Evolutionary conservation across 2,888 invertebrate species (phyloP), one percentile per base, ranked within the genome.

Genomic region (Apotomis turbidana): DNA sequence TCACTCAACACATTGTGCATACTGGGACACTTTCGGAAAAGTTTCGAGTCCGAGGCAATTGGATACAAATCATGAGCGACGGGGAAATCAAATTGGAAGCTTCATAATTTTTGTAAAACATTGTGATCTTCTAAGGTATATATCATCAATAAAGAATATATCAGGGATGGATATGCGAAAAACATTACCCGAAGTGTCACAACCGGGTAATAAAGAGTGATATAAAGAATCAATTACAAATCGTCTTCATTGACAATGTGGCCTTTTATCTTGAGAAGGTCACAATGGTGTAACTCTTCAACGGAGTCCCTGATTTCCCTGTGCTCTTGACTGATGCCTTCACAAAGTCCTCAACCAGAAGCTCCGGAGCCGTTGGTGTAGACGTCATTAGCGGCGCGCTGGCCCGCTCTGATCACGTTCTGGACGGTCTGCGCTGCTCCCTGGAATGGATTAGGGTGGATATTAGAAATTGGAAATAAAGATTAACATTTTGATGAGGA

Each of bases 351-450:
- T 70, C 86, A 90, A 5, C 90, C 90, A 6, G 90, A 88, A 6
- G 88, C 90, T 15, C 90, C 93, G 0, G 93, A 93, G 3, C 94
- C 94, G 74, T 86, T 89, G 38, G 86, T 81, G 83, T 94, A 93
- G 69, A 87, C 93, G 74, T 94, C 94, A 1, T 93, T 89, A 6
- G 94, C 93, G 3, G 89, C 91, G 73, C 93, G 85, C 76, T 94
- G 94, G 52, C 95, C 95, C 4, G 94, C 94, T 74, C 94, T 91
- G 74, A 96, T 94, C 76, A 96, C 95, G 73, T 93, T 95, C 86
- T 96, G 96, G 77, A 96, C 95, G 36, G 95, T 95, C 80, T 95
- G 95, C 36, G 96, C 96, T 77, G 96, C 96, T 79, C 96, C 96
- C 96, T 96, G 94, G 64, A 94, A 94, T 51, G 71, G 62, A 70